Evolutionary conservation across 2,888 invertebrate genomes (phyloP).

Genomic region (Stenodema calcarata): DNA sequence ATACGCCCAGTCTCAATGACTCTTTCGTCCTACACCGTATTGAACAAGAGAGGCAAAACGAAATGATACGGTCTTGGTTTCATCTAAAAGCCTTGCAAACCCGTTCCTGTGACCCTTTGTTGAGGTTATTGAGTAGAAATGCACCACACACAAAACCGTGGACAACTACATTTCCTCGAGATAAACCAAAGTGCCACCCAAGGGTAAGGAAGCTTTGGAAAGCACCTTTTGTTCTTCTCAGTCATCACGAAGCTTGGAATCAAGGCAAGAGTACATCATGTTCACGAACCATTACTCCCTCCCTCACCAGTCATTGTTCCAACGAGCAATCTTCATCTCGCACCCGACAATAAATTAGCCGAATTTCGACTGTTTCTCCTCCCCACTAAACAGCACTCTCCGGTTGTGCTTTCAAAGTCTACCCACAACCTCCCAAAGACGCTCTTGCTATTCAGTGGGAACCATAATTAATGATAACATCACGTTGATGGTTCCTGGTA

Average conservation of each 20-base stretch:
- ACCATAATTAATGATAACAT: constrained; percentile 43
- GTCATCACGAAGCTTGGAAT: not conserved
- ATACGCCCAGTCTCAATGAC: too few relatives aligned
- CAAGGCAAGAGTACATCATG: not conserved
- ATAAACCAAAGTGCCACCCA: too few relatives aligned
- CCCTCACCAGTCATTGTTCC: not conserved
- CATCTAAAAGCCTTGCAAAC: too few relatives aligned
- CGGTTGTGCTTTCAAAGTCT: not conserved
- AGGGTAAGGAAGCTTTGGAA: not conserved
- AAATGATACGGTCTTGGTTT: too few relatives aligned
- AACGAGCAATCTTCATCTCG: not conserved
- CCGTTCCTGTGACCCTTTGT: too few relatives aligned
- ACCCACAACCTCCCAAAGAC: not conserved
- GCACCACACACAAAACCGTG: too few relatives aligned
- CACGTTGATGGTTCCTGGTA: constrained; percentile 4
- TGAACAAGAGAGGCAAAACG: too few relatives aligned
- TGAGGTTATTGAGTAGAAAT: too few relatives aligned
- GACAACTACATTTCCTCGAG: too few relatives aligned
- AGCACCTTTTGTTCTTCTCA: not conserved
- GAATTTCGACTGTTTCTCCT: not conserved
- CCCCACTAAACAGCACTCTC: not conserved
- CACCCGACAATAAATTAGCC: constrained; percentile 22
- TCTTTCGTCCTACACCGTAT: too few relatives aligned
- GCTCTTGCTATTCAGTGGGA: not conserved
- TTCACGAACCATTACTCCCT: not conserved